Evolutionary conservation across 1,140 invertebrate species (phyloP).

Genomic region (Calliphora vicina): DNA sequence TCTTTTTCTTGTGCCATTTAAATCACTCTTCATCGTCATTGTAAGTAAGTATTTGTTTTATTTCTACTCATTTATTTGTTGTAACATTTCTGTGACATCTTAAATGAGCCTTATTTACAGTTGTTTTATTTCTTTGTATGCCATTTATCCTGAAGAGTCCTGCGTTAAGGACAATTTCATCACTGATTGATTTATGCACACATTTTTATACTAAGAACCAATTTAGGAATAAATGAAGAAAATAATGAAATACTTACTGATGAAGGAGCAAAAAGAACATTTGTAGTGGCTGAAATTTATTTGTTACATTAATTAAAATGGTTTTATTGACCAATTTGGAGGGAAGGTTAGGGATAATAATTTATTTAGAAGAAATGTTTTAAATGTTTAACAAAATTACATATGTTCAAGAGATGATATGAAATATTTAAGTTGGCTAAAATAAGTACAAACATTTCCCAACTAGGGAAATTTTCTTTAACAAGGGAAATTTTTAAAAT

Average conservation of each 20-base stretch:
- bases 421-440: too few relatives aligned
- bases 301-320: background rate
- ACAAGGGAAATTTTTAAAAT: too few relatives aligned
- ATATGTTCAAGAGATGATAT: too few relatives aligned
- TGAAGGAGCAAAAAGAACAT: background rate
- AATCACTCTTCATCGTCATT: too few relatives aligned
- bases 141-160: background rate
- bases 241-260: background rate
- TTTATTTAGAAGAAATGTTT: background rate
- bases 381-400: too few relatives aligned
- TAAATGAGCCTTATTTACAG: conserved; percentile 4
- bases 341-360: background rate
- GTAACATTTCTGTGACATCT: conserved; percentile 6
- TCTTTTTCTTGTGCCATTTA: background rate
- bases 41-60: background rate
- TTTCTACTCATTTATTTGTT: background rate
- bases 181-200: background rate
- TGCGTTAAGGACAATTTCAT: background rate
- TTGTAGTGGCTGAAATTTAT: background rate
- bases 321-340: background rate
- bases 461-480: too few relatives aligned
- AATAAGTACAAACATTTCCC: too few relatives aligned
- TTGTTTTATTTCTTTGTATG: background rate
- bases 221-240: background rate
- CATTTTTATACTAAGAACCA: background rate